phyloP scores from a whole-genome alignment of 2,888 invertebrate species.

The Fissipunctia ypsillon region DNA sequence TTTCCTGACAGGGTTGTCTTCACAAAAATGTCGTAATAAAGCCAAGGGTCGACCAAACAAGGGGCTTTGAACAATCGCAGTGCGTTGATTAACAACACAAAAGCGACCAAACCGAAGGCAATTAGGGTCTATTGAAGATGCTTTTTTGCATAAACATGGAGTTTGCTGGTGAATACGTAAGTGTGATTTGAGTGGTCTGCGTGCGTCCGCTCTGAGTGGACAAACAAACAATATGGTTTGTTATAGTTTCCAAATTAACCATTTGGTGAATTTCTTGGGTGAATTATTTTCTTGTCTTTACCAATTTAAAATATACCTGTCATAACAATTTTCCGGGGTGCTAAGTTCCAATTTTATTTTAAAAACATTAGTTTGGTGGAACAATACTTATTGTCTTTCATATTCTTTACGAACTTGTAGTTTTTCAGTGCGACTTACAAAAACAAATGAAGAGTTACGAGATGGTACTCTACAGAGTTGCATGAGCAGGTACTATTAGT shows the following conservation, averaged over 20 bases:
- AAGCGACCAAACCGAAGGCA: constrained; percentile 73
- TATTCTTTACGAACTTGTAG: not conserved
- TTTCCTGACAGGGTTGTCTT: constrained; percentile 38
- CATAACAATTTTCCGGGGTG: too few relatives aligned
- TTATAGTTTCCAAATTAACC: constrained; percentile 28
- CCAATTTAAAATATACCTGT: not conserved
- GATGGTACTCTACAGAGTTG: constrained; percentile 17
- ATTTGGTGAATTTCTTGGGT: constrained; percentile 9
- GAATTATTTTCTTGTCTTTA: not conserved
- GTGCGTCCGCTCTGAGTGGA: constrained; percentile 26
- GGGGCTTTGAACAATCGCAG: constrained; percentile 67
- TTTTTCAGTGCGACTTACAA: not conserved
- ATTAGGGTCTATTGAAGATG: constrained; percentile 72
- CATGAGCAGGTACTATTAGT: not conserved
- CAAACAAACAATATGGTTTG: constrained; percentile 36
- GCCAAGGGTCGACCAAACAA: constrained; percentile 57
- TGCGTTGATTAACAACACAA: constrained; percentile 79
- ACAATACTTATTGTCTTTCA: not conserved
- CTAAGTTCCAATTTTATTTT: not conserved
- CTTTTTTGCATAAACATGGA: constrained; percentile 64
- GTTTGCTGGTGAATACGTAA: constrained; percentile 59
- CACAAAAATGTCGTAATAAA: constrained; percentile 61
- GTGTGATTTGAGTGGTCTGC: constrained; percentile 38
- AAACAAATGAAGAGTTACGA: constrained; percentile 8
- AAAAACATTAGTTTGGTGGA: not conserved